A percentile compares a stretch with the other conserved stretches of the same genome.
Conservation (phyloP, 2,888 invertebrate genomes). For the Nymphalis urticae region DNA sequence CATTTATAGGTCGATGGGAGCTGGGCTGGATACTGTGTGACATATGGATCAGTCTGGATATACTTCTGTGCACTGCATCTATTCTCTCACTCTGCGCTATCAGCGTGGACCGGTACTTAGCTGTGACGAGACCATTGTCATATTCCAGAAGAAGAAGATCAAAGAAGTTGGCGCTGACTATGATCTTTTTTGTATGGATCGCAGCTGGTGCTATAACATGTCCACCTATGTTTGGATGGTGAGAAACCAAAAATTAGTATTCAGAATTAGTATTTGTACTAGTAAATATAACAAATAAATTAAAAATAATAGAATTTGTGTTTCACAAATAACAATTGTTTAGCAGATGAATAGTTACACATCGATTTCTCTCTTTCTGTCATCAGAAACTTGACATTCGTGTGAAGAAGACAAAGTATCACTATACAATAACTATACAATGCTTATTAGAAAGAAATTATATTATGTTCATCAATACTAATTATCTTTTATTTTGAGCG, state of each 20-base stretch:
- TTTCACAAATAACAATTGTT: too few species aligned
- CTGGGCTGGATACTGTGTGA: constrained; percentile 94
- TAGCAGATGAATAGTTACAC: too few species aligned
- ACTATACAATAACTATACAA: too few species aligned
- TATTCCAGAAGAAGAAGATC: constrained; percentile 94
- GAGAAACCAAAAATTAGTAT: constrained; percentile 52
- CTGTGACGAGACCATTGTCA: constrained; percentile 95
- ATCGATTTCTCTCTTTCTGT: too few species aligned
- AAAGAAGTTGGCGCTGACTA: constrained; percentile 90
- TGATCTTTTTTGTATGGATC: constrained; percentile 95
- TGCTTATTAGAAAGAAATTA: too few species aligned
- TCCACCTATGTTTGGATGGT: constrained; percentile 96
- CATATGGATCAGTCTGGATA: constrained; percentile 96
- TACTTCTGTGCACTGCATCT: constrained; percentile 95
- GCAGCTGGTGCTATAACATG: constrained; percentile 95
- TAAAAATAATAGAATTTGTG: too few species aligned
- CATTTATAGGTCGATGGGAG: constrained; percentile 88
- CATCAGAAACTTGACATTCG: too few species aligned
- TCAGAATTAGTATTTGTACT: neutral
- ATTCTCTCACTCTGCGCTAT: constrained; percentile 96
- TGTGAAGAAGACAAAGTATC: too few species aligned
- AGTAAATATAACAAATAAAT: too few species aligned
- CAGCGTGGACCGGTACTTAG: constrained; percentile 94
- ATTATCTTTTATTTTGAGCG: too few species aligned
- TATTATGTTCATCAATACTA: too few species aligned